Evolutionary conservation across 1,140 invertebrate species (phyloP), one percentile per base, ranked within the genome.

Genomic region (Drosophila triauraria): DNA sequence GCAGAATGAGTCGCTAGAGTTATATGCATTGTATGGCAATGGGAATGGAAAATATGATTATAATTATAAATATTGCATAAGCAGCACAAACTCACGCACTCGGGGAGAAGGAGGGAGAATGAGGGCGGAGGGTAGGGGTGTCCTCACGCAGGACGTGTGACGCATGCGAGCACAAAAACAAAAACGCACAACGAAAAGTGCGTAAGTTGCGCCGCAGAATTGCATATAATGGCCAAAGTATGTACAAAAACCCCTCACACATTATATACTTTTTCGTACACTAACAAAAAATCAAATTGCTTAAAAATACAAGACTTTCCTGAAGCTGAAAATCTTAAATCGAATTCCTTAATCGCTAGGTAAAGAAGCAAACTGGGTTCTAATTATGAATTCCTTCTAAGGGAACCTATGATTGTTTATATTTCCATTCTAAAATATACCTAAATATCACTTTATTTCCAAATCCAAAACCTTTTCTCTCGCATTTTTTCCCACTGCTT

Each of bases 141-240:
- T 42, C 51, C 67, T 72, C 53, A 72, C 76, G 59, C 80, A 82
- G 77, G 57, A 80, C 81, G 67, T 51, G 70, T 74, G 68, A 80
- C 85, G 72, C 85, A 88, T 84, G 85, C 68, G 38, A 72, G 69
- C 85, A 79, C 77, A 80, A 78, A 88, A 69, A 88, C 56, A 80
- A 88, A 78, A 80, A 79, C 65, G 46, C 46, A 63, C 43, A 71
- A 74, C 70, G 76, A 88, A 87, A 87, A 90, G 84, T 87, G 84
- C 85, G 85, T 87, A 88, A 80, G 57, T 71, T 75, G 59, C 47
- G 59, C 62, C 59, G 60, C 54, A 84, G 62, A 86, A 85, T 71
- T 63, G 75, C 75, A 82, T 70, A 77, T 82, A 70, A 82, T 75
- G 59, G 56, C 35, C 40, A 42, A 71, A 61, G 64, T 71, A 78